phyloP scores from a whole-genome alignment of 2,113 vertebrate genomes.

The Emydocephalus ijimae region DNA sequence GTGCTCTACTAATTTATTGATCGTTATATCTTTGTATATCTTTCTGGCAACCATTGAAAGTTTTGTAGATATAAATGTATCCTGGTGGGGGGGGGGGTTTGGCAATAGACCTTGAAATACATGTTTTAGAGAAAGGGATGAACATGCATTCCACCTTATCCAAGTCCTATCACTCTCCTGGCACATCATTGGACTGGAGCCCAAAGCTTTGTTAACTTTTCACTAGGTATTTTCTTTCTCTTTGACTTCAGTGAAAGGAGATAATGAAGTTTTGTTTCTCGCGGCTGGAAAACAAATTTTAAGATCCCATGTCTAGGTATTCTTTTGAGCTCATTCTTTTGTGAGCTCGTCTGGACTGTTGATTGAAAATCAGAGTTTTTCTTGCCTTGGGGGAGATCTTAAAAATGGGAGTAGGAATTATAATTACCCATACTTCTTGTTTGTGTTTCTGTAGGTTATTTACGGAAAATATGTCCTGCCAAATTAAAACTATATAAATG shows the following conservation, averaged over 20 bases:
- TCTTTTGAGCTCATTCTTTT: neutral
- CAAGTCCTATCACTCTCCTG: neutral
- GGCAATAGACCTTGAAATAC: neutral
- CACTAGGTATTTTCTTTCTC: neutral
- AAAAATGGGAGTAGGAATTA: neutral
- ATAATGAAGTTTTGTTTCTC: neutral
- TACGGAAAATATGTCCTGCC: conserved; percentile 1
- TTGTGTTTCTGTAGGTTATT: neutral
- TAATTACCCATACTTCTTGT: neutral
- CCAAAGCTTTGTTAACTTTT: neutral
- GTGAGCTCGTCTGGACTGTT: neutral
- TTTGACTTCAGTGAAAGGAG: neutral
- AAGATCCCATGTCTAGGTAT: neutral
- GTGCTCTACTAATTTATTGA: neutral
- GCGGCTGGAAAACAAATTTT: neutral
- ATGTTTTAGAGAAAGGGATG: neutral
- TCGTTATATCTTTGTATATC: neutral
- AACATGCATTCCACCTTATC: neutral
- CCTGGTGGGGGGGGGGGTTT: no score
- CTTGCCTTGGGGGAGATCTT: neutral
- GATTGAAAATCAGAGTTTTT: neutral
- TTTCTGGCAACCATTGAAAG: neutral
- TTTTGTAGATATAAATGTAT: neutral
- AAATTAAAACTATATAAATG: neutral
- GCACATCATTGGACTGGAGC: neutral